These are phyloP conservation scores for Scalopus aquaticus DNA, from an alignment of 2,113 vertebrate genomes.

Conservation along the genomic window DNA sequence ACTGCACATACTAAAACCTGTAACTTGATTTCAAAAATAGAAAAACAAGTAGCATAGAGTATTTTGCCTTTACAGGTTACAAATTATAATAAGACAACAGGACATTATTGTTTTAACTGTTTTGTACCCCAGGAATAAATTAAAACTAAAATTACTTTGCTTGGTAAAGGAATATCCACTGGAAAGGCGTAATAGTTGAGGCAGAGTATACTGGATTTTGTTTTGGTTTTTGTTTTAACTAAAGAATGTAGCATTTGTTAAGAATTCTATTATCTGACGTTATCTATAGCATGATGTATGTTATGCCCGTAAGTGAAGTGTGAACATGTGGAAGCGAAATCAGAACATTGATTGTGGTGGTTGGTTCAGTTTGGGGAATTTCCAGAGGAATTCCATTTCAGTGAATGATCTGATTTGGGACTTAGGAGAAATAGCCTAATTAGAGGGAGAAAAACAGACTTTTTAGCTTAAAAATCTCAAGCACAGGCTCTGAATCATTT, in stretches of 20 bases:
- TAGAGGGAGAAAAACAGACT: conserved; percentile 52
- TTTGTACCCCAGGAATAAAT: conserved; percentile 14
- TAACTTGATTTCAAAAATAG: not conserved
- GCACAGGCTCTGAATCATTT: conserved; percentile 51
- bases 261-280: not conserved
- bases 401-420: conserved; percentile 55
- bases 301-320: not conserved
- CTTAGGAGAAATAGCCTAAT: conserved; percentile 69
- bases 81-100: not conserved
- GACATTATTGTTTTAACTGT: not conserved
- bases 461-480: conserved; percentile 57
- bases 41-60: not conserved
- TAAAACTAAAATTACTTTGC: not conserved
- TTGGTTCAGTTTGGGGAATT: conserved; percentile 72
- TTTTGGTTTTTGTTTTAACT: not conserved
- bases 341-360: conserved; percentile 59
- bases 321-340: not conserved
- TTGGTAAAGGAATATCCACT: not conserved
- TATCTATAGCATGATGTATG: not conserved
- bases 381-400: conserved; percentile 75
- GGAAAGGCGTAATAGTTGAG: not conserved
- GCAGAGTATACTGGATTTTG: not conserved
- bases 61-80: not conserved
- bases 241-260: not conserved
- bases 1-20: not conserved